A percentile compares a stretch with the other conserved stretches of the same genome.
phyloP scores from a whole-genome alignment of 2,888 invertebrate species.

The Dione juno region DNA sequence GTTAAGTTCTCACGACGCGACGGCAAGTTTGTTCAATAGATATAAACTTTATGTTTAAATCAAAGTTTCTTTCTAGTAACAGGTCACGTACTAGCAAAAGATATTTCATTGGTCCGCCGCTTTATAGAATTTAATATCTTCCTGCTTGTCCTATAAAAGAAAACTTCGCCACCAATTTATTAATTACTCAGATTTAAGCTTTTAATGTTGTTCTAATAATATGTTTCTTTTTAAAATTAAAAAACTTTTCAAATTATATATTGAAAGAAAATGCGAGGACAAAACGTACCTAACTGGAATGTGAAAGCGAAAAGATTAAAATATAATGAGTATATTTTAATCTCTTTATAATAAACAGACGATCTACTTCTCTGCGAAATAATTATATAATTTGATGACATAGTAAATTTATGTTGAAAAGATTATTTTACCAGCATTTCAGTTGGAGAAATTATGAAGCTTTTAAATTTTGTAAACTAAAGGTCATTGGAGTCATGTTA shows the following conservation, averaged over 20 bases:
- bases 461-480: neutral
- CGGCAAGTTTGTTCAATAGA: conserved; percentile 57
- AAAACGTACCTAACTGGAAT: neutral
- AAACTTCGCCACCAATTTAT: conserved; percentile 19
- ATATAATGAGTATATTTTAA: conserved; percentile 5
- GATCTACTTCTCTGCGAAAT: neutral
- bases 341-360: no score
- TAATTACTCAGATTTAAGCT: conserved; percentile 18
- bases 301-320: neutral
- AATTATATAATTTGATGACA: neutral
- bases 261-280: neutral
- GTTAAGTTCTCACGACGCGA: conserved; percentile 50
- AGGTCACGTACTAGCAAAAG: conserved; percentile 45
- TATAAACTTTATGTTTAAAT: conserved; percentile 68
- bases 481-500: neutral
- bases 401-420: neutral
- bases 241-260: neutral
- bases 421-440: neutral
- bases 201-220: neutral
- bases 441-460: neutral
- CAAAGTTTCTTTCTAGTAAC: conserved; percentile 60
- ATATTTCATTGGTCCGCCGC: conserved; percentile 37
- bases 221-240: neutral
- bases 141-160: conserved; percentile 31
- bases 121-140: conserved; percentile 39